Evolutionary conservation across 2,888 invertebrate species (phyloP).

Genomic region (Ligdia adustata): DNA sequence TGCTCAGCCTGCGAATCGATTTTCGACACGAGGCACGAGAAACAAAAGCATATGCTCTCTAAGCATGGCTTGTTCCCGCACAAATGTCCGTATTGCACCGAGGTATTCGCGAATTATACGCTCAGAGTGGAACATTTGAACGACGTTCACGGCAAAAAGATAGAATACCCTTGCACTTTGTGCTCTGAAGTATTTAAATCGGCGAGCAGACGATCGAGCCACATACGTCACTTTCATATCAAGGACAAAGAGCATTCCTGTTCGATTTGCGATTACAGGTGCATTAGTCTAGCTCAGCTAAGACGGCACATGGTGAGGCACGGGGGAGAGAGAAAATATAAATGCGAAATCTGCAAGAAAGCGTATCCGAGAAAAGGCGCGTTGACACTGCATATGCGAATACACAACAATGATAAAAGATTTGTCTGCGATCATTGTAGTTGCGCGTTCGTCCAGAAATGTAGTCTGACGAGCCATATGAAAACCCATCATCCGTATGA

Average conservation of each 20-base stretch:
- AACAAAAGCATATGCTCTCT: slow-evolving; percentile 2
- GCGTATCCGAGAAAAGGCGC: slow-evolving; percentile 63
- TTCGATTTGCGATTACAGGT: slow-evolving; percentile 55
- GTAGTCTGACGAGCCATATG: slow-evolving; percentile 70
- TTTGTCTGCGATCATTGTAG: slow-evolving; percentile 73
- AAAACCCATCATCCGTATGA: slow-evolving; percentile 64
- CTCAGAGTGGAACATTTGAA: slow-evolving; percentile 61
- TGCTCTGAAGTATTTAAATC: slow-evolving; percentile 65
- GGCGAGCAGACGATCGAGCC: slow-evolving; percentile 64
- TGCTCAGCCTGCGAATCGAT: slow-evolving; percentile 12
- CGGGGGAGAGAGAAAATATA: slow-evolving; percentile 54
- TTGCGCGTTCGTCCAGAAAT: slow-evolving; percentile 70
- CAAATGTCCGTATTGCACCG: slow-evolving; percentile 60
- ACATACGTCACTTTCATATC: slow-evolving; percentile 63
- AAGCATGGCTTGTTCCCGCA: slow-evolving; percentile 10
- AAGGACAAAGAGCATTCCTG: slow-evolving; percentile 59
- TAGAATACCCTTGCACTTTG: slow-evolving; percentile 65
- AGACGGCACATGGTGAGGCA: slow-evolving; percentile 65
- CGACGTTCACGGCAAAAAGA: slow-evolving; percentile 53
- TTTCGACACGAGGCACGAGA: slow-evolving; percentile 2
- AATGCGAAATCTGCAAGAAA: slow-evolving; percentile 76
- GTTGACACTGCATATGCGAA: slow-evolving; percentile 66
- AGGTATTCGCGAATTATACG: slow-evolving; percentile 58
- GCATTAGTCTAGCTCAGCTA: slow-evolving; percentile 56
- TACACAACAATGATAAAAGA: slow-evolving; percentile 70